Percentiles rank a stretch among this genome's conserved stretches.
phyloP scores from a whole-genome alignment of 1,140 invertebrate genomes.

The Lamellibrachia luymesi region DNA sequence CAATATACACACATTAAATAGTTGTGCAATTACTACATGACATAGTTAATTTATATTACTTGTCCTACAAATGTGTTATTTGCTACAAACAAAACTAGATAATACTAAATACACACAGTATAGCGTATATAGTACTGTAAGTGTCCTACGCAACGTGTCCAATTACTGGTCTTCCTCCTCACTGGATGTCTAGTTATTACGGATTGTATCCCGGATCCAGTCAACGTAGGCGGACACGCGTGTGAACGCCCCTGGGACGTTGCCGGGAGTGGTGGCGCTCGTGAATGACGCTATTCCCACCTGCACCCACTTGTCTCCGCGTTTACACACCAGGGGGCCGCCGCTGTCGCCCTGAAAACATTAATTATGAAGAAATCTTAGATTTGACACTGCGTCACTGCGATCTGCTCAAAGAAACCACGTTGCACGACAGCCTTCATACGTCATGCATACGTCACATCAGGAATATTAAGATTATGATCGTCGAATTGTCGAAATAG shows the following conservation, averaged over 20 bases:
- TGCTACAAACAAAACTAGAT: too few relatives aligned
- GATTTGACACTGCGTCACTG: background rate
- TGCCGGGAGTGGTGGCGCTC: conserved; percentile 36
- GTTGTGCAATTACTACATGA: too few relatives aligned
- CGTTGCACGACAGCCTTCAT: too few relatives aligned
- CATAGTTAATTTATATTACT: too few relatives aligned
- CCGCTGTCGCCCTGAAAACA: conserved; percentile 49
- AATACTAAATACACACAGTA: too few relatives aligned
- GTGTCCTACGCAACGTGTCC: background rate
- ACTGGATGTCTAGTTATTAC: background rate
- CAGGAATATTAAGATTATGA: background rate
- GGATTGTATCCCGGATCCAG: conserved; percentile 40
- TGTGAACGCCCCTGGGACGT: conserved; percentile 48
- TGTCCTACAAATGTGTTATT: too few relatives aligned
- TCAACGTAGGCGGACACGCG: conserved; percentile 38
- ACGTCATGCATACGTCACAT: too few relatives aligned
- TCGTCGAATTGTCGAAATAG: background rate
- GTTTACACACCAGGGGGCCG: conserved; percentile 45
- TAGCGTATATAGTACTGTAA: background rate
- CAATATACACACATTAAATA: too few relatives aligned
- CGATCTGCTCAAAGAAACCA: too few relatives aligned
- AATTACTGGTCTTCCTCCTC: background rate
- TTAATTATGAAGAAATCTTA: background rate
- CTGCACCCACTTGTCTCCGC: conserved; percentile 35
- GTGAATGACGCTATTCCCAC: conserved; percentile 51